These are phyloP conservation scores for Neelides sp. DNA, from an alignment of 1,140 invertebrate species.

Conservation along the genomic window DNA sequence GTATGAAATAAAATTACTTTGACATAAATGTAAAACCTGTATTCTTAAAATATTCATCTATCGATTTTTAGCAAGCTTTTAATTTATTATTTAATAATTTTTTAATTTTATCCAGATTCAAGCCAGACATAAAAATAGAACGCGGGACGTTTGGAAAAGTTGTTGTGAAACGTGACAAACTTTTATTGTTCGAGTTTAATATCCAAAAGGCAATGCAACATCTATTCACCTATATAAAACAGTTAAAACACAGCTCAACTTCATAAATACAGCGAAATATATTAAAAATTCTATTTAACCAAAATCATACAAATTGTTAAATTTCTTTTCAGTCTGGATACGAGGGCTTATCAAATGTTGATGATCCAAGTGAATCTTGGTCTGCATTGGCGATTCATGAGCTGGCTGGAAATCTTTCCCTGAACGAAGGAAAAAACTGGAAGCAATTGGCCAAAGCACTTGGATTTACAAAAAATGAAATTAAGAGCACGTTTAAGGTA, in stretches of 20 bases:
- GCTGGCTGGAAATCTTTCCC: slow-evolving; percentile 31
- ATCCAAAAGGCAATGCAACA: slow-evolving; percentile 31
- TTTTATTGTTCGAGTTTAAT: slow-evolving; percentile 33
- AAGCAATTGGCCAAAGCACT: slow-evolving; percentile 33
- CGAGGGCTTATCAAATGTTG: slow-evolving; percentile 29
- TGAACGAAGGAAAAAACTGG: slow-evolving; percentile 34
- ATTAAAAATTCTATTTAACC: too few species aligned
- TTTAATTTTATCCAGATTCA: slow-evolving; percentile 28
- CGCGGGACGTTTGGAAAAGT: slow-evolving; percentile 35
- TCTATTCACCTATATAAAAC: neutral
- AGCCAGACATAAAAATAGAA: slow-evolving; percentile 26
- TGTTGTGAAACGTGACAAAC: slow-evolving; percentile 28
- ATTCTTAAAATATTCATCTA: neutral
- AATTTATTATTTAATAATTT: neutral
- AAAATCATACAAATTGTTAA: slow-evolving; percentile 1
- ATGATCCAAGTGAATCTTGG: slow-evolving; percentile 30
- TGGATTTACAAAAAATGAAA: slow-evolving; percentile 34
- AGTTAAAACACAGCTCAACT: too few species aligned
- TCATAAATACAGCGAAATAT: too few species aligned
- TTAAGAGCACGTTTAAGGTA: slow-evolving; percentile 28
- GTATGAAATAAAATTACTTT: slow-evolving; percentile 22
- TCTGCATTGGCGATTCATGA: slow-evolving; percentile 32
- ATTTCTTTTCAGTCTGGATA: slow-evolving; percentile 25
- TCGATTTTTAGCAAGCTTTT: neutral
- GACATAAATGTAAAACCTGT: slow-evolving; percentile 4